Base-by-base conservation (phyloP, 2,113 vertebrate genomes). In the Phrynocephalus versicolor region DNA sequence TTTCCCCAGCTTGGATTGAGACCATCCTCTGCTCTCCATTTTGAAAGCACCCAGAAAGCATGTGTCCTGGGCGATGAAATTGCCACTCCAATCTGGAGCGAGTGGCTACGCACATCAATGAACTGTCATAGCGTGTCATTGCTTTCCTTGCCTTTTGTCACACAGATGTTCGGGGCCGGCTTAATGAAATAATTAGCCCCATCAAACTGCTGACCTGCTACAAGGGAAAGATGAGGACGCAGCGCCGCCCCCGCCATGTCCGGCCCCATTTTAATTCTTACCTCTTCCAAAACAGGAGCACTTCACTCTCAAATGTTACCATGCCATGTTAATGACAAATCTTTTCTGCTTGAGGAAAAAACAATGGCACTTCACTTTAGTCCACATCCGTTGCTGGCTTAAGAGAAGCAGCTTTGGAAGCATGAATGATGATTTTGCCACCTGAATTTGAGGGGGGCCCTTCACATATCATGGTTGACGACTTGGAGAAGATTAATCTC, bases 261-360 rank as follows among this genome's bases (percentile, higher is more conserved):
- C n/a, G n/a, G n/a, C 23, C 19, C 9, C 41, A 33, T 83, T 62
- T 19, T 45, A 81, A n/a, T 71, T 71, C 87, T 64, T 13, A 0
- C 84, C 62, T 64, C 45, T 84, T 78, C 79, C 55, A 84, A 90
- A 89, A 55, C 65, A 83, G 35, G 86, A 86, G 64, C 62, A 18
- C 27, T 85, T 92, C 81, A 82, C 88, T 88, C 88, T 90, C 86
- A 93, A 93, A 84, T 35, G 60, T 88, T 85, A 83, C 85, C 81
- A 89, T 84, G 78, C 86, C 74, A 84, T 73, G 90, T 84, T 88
- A 92, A 93, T 10, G 0, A 51, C 73, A 30, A 3, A 39, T 37
- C 80, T 88, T 88, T 70, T 74, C 69, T 2, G 1, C 71, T 67
- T 77, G 58, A 74, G 87, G 86, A 91, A 77, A n/a, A 72, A 88